Conservation (phyloP, 2,888 invertebrate genomes). For the Eutolmus rufibarbis region DNA sequence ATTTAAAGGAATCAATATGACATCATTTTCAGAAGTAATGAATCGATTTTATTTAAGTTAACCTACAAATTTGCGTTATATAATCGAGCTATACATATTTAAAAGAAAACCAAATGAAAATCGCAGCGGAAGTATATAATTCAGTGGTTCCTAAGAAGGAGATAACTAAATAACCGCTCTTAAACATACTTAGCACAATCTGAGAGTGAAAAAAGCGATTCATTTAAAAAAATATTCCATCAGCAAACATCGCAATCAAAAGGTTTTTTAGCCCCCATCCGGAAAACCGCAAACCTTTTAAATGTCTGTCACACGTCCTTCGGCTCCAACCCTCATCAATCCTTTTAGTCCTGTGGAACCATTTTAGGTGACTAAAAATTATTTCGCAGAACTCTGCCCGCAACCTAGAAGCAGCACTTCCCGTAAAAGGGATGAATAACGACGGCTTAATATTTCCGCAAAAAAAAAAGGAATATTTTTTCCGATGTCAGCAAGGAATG, state of each 20-base stretch:
- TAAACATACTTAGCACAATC: neutral
- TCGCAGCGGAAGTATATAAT: too few relatives aligned
- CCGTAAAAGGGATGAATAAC: conserved; percentile 5
- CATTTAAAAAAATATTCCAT: neutral
- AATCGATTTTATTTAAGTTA: too few relatives aligned
- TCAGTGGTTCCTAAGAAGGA: too few relatives aligned
- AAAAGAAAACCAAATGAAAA: too few relatives aligned
- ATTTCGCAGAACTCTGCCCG: neutral
- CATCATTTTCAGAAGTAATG: too few relatives aligned
- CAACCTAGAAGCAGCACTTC: neutral
- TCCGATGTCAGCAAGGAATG: conserved; percentile 6
- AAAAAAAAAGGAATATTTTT: conserved; percentile 4
- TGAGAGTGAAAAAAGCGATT: neutral
- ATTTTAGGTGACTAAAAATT: neutral
- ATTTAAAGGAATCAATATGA: too few relatives aligned
- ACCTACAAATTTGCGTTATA: too few relatives aligned
- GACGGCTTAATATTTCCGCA: conserved; percentile 23
- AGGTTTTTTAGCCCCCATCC: neutral
- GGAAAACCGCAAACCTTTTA: neutral
- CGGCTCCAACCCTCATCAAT: neutral
- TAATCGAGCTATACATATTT: too few relatives aligned
- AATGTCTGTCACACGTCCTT: neutral
- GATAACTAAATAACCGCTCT: neutral
- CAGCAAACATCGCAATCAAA: neutral
- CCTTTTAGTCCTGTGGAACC: neutral